Evolutionary conservation across 2,113 vertebrate species (phyloP).

Genomic region (Etheostoma spectabile): DNA sequence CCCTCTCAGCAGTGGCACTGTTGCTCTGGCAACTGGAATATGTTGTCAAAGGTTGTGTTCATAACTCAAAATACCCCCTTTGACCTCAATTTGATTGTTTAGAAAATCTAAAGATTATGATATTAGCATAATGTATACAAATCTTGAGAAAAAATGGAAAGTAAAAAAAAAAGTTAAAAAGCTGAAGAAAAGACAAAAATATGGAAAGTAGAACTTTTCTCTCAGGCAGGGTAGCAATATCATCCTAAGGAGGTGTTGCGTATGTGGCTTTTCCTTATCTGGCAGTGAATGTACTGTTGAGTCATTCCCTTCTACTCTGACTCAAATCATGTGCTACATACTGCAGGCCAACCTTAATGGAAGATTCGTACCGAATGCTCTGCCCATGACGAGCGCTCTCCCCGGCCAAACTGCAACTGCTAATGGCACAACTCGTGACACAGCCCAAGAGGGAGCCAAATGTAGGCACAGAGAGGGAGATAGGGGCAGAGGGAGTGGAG

Average conservation of each 20-base stretch:
- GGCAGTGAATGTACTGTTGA: slow-evolving; percentile 56
- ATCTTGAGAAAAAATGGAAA: background rate
- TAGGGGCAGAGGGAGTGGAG: background rate
- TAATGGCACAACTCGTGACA: slow-evolving; percentile 76
- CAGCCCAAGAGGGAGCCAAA: slow-evolving; percentile 70
- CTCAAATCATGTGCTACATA: slow-evolving; percentile 73
- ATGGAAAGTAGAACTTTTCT: slow-evolving; percentile 23
- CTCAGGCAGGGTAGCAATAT: slow-evolving; percentile 17
- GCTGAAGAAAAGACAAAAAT: background rate
- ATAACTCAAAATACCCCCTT: background rate
- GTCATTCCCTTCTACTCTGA: slow-evolving; percentile 65
- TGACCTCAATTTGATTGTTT: slow-evolving; percentile 23
- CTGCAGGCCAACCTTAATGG: slow-evolving; percentile 69
- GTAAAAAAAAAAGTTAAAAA: background rate
- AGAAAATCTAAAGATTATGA: background rate
- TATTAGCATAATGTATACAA: background rate
- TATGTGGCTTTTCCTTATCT: slow-evolving; percentile 52
- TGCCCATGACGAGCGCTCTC: slow-evolving; percentile 60
- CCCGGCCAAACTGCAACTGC: slow-evolving; percentile 59
- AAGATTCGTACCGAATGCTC: slow-evolving; percentile 67
- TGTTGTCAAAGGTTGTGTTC: slow-evolving; percentile 31
- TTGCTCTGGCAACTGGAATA: slow-evolving; percentile 5
- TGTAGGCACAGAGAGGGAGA: slow-evolving; percentile 56
- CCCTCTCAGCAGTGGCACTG: slow-evolving; percentile 26
- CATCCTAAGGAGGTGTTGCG: slow-evolving; percentile 26